Conservation (phyloP, 1,140 invertebrate genomes). For the Augochlora pura region DNA sequence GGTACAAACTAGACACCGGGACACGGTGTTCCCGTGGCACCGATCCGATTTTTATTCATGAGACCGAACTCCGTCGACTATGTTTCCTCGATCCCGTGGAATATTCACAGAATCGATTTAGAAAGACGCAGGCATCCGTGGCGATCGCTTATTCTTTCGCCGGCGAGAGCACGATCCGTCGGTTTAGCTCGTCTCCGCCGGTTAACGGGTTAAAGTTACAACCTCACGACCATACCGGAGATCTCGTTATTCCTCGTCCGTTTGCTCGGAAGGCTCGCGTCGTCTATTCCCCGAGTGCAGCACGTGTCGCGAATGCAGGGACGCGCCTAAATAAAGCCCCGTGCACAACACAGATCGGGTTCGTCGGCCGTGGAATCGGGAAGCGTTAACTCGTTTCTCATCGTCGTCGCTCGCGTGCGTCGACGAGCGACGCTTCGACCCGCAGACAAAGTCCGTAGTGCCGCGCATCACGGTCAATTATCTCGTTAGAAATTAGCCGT, state of each 20-base stretch:
- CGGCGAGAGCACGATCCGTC: no score
- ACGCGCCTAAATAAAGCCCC: conserved; percentile 18
- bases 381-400: background rate
- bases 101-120: no score
- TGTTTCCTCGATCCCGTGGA: no score
- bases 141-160: no score
- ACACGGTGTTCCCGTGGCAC: no score
- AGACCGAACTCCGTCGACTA: no score
- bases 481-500: conserved; percentile 16
- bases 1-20: no score
- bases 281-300: conserved; percentile 1
- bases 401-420: background rate
- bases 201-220: background rate
- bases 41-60: no score
- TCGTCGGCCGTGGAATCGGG: background rate
- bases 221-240: background rate
- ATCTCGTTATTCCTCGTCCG: conserved; percentile 6
- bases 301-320: conserved; percentile 23
- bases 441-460: background rate
- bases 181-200: no score
- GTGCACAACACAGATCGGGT: conserved; percentile 1
- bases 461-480: background rate
- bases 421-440: background rate
- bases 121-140: no score
- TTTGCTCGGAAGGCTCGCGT: background rate